A percentile compares a stretch with the other conserved stretches of the same genome.
Evolutionary conservation across 2,888 invertebrate species (phyloP).

Genomic region (Crocallis elinguaria): DNA sequence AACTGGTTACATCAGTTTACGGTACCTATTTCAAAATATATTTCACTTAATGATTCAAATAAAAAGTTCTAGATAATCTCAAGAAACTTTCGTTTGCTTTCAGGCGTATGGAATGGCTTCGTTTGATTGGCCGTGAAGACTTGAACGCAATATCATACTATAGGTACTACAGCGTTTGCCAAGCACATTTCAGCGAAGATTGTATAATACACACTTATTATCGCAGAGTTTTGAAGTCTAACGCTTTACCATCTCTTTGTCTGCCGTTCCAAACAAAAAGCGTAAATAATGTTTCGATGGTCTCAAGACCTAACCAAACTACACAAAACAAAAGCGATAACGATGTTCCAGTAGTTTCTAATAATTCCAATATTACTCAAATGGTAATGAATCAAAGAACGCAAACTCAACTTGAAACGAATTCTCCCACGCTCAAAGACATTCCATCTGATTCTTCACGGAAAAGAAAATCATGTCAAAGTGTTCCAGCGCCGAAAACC

Average conservation of each 20-base stretch:
- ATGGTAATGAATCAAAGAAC: neutral
- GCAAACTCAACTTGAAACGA: neutral
- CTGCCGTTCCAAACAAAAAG: neutral
- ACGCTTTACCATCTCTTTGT: neutral
- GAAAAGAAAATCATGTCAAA: neutral
- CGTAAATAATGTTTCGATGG: neutral
- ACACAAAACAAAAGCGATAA: neutral
- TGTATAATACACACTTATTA: neutral
- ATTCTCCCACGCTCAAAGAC: neutral
- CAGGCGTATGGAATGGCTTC: constrained; percentile 9
- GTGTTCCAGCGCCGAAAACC: neutral
- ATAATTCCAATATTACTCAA: neutral
- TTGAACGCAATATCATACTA: neutral
- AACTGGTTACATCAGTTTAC: too few relatives aligned
- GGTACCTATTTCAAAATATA: too few relatives aligned
- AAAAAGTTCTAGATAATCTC: too few relatives aligned
- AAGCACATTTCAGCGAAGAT: constrained; percentile 13
- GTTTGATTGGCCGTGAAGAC: constrained; percentile 7
- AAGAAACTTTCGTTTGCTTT: neutral
- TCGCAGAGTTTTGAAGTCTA: neutral
- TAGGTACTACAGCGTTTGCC: constrained; percentile 3
- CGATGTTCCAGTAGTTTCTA: neutral
- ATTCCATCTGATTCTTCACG: neutral
- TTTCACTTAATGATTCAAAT: too few relatives aligned
- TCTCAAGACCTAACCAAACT: neutral